A percentile compares a stretch with the other conserved stretches of the same genome.
Conservation (phyloP, 1,140 invertebrate species). For the Drosophila mauritiana region DNA sequence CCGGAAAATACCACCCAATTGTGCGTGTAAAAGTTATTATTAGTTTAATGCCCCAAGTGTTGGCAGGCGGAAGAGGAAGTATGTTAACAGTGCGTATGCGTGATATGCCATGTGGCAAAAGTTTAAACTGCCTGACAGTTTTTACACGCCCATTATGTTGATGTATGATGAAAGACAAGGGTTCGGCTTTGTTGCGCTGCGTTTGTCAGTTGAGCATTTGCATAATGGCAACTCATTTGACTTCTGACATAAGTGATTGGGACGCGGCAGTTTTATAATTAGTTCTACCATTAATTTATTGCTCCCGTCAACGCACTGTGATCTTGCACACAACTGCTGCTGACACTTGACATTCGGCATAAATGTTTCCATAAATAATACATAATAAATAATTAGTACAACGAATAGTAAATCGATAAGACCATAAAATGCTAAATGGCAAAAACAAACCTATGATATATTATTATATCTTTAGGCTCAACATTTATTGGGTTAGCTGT, state of each 20-base stretch:
- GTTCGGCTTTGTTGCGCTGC: constrained; percentile 15
- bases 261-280: constrained; percentile 36
- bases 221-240: constrained; percentile 41
- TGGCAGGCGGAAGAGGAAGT: not conserved
- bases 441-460: too few relatives aligned
- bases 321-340: constrained; percentile 25
- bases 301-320: constrained; percentile 29
- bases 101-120: constrained; percentile 45
- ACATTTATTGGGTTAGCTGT: not conserved
- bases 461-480: too few relatives aligned
- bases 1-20: constrained; percentile 1
- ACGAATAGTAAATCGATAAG: not conserved
- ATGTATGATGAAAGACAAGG: constrained; percentile 26
- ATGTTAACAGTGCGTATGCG: constrained; percentile 34
- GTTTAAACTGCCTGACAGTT: constrained; percentile 40
- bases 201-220: constrained; percentile 11
- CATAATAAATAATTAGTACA: constrained; percentile 13
- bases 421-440: too few relatives aligned
- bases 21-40: constrained; percentile 42
- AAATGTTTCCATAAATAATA: constrained; percentile 1
- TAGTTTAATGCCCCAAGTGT: constrained; percentile 35
- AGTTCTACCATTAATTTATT: constrained; percentile 50
- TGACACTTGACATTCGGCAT: constrained; percentile 32
- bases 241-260: constrained; percentile 35
- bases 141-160: constrained; percentile 9